Conservation (phyloP, 2,797 vertebrate species). For the Loriculus beryllinus region DNA sequence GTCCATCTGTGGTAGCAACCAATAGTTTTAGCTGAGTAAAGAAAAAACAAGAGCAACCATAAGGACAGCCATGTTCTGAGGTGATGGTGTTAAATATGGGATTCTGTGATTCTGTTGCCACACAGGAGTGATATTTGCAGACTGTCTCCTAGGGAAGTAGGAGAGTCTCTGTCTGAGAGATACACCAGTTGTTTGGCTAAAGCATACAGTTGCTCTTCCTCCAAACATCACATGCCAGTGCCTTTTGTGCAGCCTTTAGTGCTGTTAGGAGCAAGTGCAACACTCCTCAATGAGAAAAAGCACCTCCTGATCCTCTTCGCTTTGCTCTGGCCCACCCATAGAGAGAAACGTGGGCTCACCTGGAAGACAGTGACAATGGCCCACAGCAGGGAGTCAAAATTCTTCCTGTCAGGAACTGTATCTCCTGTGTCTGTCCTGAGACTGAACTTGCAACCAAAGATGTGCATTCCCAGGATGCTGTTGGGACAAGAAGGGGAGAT, state of each 20-base stretch:
- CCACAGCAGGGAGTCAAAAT: slow-evolving; percentile 96
- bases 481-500: not conserved
- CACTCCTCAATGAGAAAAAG: not conserved
- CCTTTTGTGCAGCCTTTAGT: not conserved
- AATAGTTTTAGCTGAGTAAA: not conserved
- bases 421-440: slow-evolving; percentile 93
- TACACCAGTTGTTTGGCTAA: not conserved
- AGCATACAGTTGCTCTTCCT: not conserved
- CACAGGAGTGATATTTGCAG: not conserved
- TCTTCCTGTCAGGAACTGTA: slow-evolving; percentile 95
- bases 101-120: too few species aligned
- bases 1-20: not conserved
- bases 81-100: not conserved
- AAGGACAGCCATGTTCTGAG: not conserved
- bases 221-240: not conserved
- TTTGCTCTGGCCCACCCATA: not conserved
- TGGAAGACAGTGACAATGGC: slow-evolving; percentile 97
- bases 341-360: slow-evolving; percentile 69
- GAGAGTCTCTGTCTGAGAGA: not conserved
- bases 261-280: not conserved
- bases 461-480: slow-evolving; percentile 97
- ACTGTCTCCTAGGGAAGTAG: not conserved
- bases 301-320: not conserved
- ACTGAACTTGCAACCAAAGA: slow-evolving; percentile 98
- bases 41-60: not conserved